phyloP scores from a whole-genome alignment of 2,113 vertebrate species.

The Scortum barcoo region DNA sequence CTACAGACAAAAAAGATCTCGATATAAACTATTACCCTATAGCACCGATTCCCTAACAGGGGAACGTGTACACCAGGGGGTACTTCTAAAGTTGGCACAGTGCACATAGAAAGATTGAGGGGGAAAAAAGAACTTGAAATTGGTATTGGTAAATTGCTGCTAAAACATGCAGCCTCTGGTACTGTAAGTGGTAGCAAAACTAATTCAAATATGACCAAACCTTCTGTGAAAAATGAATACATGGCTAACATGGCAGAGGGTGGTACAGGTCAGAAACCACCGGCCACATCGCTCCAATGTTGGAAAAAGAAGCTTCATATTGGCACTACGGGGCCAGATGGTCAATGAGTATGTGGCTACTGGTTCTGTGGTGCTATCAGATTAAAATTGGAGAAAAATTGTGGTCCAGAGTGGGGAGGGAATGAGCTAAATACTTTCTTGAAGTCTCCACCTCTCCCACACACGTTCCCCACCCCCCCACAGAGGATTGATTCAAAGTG shows the following conservation, averaged over 20 bases:
- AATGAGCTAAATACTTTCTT: constrained; percentile 32
- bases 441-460: constrained; percentile 37
- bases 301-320: not conserved
- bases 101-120: not conserved
- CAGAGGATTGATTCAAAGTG: constrained; percentile 83
- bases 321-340: not conserved
- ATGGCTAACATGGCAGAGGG: not conserved
- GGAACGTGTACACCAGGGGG: not conserved
- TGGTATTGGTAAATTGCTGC: too few relatives aligned
- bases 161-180: not conserved
- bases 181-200: not conserved
- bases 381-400: constrained; percentile 26
- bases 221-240: not conserved
- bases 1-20: not conserved
- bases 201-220: not conserved
- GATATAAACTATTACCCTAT: not conserved
- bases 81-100: not conserved
- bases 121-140: not conserved
- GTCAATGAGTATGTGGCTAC: not conserved
- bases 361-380: not conserved
- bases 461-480: constrained; percentile 28
- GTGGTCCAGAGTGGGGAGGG: constrained; percentile 5
- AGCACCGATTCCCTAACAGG: not conserved
- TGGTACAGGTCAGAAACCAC: not conserved
- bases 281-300: not conserved